Evolutionary conservation across 1,140 invertebrate species (phyloP).

Genomic region (Leptopilina clavipes): DNA sequence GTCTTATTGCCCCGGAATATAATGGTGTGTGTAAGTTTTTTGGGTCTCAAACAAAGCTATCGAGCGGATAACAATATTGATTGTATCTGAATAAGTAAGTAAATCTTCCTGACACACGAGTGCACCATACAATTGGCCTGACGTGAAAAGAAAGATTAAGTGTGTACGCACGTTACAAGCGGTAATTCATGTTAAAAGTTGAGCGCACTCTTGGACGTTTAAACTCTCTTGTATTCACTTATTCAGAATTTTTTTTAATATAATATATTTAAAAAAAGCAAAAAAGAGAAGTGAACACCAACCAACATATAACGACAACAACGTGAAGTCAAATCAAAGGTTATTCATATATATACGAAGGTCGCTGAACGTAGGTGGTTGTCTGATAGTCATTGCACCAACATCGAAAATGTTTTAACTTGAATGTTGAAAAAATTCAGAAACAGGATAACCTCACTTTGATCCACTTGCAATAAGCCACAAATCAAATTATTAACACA

Average conservation of each 20-base stretch:
- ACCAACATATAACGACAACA: conserved; percentile 12
- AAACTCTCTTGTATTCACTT: conserved; percentile 11
- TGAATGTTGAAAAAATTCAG: background rate
- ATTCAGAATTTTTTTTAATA: background rate
- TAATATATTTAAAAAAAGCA: background rate
- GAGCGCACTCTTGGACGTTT: conserved; percentile 19
- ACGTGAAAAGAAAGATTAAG: conserved; percentile 31
- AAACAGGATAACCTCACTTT: conserved; percentile 28
- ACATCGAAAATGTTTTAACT: conserved; percentile 30
- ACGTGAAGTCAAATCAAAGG: conserved; percentile 15
- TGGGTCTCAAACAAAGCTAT: conserved; percentile 31
- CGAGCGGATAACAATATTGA: conserved; percentile 33
- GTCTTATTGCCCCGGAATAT: background rate
- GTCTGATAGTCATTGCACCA: conserved; percentile 19
- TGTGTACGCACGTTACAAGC: conserved; percentile 28
- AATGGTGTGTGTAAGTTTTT: background rate
- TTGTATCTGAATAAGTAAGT: conserved; percentile 30
- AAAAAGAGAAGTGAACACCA: background rate
- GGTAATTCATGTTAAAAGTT: conserved; percentile 28
- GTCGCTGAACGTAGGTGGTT: conserved; percentile 23
- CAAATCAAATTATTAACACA: background rate
- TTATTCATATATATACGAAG: conserved; percentile 18
- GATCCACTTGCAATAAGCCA: background rate
- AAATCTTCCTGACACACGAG: conserved; percentile 30
- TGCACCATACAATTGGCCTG: conserved; percentile 30